Evolutionary conservation across 2,888 invertebrate species (phyloP).

Genomic region (Pyrochroa serraticornis): DNA sequence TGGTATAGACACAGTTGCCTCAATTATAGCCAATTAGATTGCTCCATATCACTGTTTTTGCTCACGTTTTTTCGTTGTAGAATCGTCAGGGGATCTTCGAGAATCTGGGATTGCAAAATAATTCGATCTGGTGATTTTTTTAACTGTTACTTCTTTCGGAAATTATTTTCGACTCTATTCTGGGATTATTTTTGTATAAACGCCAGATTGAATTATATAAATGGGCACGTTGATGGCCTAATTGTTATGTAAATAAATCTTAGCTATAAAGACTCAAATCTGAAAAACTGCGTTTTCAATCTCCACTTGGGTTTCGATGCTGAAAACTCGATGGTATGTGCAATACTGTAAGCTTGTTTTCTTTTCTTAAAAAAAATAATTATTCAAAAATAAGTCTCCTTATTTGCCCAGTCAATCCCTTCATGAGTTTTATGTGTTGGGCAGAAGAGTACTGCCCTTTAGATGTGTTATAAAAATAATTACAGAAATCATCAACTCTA

Average conservation of each 20-base stretch:
- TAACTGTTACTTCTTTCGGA: not conserved
- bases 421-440: not conserved
- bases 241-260: constrained; percentile 39
- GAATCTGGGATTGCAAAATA: constrained; percentile 2
- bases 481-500: too few relatives aligned
- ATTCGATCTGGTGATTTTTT: constrained; percentile 9
- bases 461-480: not conserved
- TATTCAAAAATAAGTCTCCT: constrained; percentile 30
- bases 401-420: constrained; percentile 1
- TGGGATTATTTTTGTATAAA: not conserved
- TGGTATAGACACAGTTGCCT: too few relatives aligned
- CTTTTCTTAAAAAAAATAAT: constrained; percentile 47
- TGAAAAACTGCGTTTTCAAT: constrained; percentile 36
- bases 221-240: constrained; percentile 27
- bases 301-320: constrained; percentile 39
- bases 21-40: too few relatives aligned
- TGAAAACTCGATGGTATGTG: constrained; percentile 44
- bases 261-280: constrained; percentile 28
- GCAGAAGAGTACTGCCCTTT: not conserved
- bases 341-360: constrained; percentile 51
- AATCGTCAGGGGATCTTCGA: constrained; percentile 3
- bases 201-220: constrained; percentile 15
- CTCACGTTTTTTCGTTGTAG: too few relatives aligned
- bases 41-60: too few relatives aligned
- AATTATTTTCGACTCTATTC: too few relatives aligned